phyloP scores from a whole-genome alignment of 2,797 vertebrate genomes.

The Microchirus variegatus region DNA sequence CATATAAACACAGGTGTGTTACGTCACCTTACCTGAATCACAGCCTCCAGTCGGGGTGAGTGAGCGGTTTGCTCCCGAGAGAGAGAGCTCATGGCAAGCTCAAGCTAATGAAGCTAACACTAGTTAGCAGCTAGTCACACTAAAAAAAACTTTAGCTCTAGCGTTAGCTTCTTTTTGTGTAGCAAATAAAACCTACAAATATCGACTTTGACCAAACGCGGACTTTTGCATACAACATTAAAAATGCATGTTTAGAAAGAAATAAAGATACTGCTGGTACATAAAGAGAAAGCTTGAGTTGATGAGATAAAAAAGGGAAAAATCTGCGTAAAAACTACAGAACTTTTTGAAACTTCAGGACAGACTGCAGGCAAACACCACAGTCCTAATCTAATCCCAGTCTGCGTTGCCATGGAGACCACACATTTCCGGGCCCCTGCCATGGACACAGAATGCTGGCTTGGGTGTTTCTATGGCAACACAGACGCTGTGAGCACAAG shows the following conservation, averaged over 20 bases:
- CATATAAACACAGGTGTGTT: background rate
- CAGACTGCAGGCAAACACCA: constrained; percentile 16
- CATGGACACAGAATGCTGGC: constrained; percentile 66
- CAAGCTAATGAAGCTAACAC: background rate
- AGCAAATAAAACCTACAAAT: too few relatives aligned
- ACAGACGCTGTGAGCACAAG: constrained; percentile 28
- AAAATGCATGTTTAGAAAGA: background rate
- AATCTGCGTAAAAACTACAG: constrained; percentile 4
- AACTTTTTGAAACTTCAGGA: constrained; percentile 36
- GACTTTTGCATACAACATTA: too few relatives aligned
- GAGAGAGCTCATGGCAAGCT: constrained; percentile 67
- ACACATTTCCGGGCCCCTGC: constrained; percentile 58
- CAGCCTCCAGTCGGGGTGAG: constrained; percentile 76
- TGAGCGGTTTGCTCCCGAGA: constrained; percentile 44
- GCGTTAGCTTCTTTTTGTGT: too few relatives aligned
- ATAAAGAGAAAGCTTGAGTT: background rate
- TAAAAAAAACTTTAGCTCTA: too few relatives aligned
- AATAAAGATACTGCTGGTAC: background rate
- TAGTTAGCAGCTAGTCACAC: background rate
- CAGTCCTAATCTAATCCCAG: background rate
- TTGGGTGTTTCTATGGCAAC: constrained; percentile 61
- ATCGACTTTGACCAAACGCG: too few relatives aligned
- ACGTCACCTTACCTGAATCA: constrained; percentile 79
- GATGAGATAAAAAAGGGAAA: background rate
- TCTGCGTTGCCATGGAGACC: constrained; percentile 65